phyloP scores from a whole-genome alignment of 1,140 invertebrate genomes.

The Mycetomoellerius zeteki region DNA sequence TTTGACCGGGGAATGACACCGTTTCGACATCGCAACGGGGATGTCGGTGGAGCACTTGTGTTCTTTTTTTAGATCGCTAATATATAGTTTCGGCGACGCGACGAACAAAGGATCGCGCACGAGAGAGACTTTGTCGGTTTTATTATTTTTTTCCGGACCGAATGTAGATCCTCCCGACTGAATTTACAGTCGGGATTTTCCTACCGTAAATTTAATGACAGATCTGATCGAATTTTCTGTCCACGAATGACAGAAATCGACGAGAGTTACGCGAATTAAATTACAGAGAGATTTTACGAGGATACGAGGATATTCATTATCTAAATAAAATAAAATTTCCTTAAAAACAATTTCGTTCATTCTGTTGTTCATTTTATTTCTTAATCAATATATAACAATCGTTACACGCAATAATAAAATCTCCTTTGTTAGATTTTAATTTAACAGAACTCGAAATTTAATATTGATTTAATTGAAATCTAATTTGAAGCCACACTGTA shows the following conservation, averaged over 20 bases:
- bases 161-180: background rate
- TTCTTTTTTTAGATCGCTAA: constrained; percentile 45
- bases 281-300: background rate
- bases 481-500: background rate
- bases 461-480: background rate
- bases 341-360: too few species aligned
- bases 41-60: background rate
- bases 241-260: background rate
- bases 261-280: constrained; percentile 15
- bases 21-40: constrained; percentile 9
- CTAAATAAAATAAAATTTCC: too few species aligned
- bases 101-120: constrained; percentile 8
- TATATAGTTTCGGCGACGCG: constrained; percentile 25
- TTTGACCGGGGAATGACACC: constrained; percentile 48
- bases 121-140: background rate
- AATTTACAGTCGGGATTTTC: background rate
- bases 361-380: background rate
- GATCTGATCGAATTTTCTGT: background rate
- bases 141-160: background rate
- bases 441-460: background rate
- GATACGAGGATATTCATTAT: background rate
- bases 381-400: background rate
- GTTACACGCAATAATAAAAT: background rate
- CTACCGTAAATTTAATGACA: background rate
- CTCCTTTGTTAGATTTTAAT: background rate